Evolutionary conservation across 1,140 invertebrate species (phyloP), one percentile per base, ranked within the genome.

Genomic region (Panonychus citri): DNA sequence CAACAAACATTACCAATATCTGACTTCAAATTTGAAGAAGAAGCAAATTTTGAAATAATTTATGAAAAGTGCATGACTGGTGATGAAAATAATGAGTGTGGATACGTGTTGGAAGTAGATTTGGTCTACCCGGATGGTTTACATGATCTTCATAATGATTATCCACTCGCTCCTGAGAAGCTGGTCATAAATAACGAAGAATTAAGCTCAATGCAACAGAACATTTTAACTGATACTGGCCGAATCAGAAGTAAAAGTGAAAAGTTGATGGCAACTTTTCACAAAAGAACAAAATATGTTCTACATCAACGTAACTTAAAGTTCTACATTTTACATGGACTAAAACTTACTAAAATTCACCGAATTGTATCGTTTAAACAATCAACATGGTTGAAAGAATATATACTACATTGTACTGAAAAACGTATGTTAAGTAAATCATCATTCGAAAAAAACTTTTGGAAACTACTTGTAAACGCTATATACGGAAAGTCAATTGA

Each of bases 401-500:
- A 70, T 57, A 70, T 71, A 53, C 65, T 69, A 42, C 57, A 66
- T 26, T 74, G 73, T 65, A 74, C 68, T 27, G 55, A 63, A 49
- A 56, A 57, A 26, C 57, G 60, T 56, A 56, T 51, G 56, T 50
- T 61, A 57, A 60, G 61, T 48, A 62, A 54, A n/a, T 65, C 62
- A 59, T 56, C 62, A 52, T 66, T 66, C 60, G 60, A 67, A 54
- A 64, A 64, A 62, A 57, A 66, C 58, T 66, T 67, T 28, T 65
- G 59, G 52, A 67, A 67, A 58, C 57, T 74, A 55, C 66, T 73
- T 59, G 71, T 71, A 60, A 74, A 74, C 63, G 61, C 66, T 4
- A 62, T 72, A 15, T 74, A 69, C 63, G 72, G 70, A 2, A 73
- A 72, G 66, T 69, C 68, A 1, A 72, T 72, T 64, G 71, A 74